phyloP scores from a whole-genome alignment of 2,888 invertebrate genomes.

The Eledone cirrhosa region DNA sequence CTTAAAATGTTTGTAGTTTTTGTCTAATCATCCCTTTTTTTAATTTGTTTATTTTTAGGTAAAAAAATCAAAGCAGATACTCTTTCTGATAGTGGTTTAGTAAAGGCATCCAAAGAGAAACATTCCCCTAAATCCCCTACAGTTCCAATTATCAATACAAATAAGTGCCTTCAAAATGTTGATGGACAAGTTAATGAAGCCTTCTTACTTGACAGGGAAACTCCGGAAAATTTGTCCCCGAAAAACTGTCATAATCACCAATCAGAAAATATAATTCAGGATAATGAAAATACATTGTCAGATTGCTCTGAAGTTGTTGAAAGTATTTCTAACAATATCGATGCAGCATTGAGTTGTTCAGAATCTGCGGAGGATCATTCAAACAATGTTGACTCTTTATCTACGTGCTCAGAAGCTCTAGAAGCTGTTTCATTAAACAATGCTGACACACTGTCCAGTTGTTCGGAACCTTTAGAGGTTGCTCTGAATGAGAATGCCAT shows the following conservation, averaged over 20 bases:
- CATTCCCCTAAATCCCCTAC: conserved; percentile 7
- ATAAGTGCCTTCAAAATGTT: conserved; percentile 21
- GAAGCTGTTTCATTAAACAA: too few relatives aligned
- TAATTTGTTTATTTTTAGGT: too few relatives aligned
- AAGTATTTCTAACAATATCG: conserved; percentile 7
- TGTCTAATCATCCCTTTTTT: too few relatives aligned
- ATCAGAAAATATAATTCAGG: background rate
- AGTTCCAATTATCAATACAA: conserved; percentile 4
- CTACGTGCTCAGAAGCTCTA: too few relatives aligned
- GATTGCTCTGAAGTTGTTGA: conserved; percentile 5
- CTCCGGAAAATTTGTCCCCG: background rate
- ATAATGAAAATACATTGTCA: background rate
- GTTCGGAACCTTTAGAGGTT: too few relatives aligned
- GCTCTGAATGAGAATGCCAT: too few relatives aligned
- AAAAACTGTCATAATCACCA: background rate
- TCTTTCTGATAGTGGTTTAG: conserved; percentile 16
- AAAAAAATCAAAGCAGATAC: too few relatives aligned
- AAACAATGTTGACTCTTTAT: background rate
- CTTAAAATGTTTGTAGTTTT: too few relatives aligned
- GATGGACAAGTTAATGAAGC: conserved; percentile 19
- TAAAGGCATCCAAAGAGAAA: background rate
- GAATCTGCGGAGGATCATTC: too few relatives aligned
- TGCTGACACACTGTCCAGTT: too few relatives aligned
- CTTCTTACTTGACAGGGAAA: conserved; percentile 7
- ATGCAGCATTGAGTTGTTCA: background rate